Conservation (phyloP, 2,888 invertebrate species). For the Amblyjoppa proteus region DNA sequence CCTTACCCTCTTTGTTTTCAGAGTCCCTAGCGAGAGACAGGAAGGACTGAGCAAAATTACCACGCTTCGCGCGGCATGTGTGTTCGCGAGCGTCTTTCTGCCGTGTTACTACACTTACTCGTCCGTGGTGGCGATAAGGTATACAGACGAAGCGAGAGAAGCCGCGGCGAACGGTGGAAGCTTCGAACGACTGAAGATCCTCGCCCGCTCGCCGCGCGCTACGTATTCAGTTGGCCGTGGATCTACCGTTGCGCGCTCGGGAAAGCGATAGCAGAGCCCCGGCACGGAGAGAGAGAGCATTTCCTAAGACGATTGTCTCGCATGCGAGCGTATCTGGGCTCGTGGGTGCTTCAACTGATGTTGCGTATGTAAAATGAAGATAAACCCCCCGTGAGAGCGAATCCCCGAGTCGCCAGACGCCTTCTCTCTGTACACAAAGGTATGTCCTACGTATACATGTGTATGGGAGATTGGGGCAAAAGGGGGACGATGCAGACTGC, state of each 20-base stretch:
- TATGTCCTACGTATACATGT: neutral
- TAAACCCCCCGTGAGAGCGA: slow-evolving; percentile 72
- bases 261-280: slow-evolving; percentile 57
- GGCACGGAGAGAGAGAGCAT: slow-evolving; percentile 58
- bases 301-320: slow-evolving; percentile 78
- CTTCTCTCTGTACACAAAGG: slow-evolving; percentile 37
- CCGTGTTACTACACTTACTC: slow-evolving; percentile 29
- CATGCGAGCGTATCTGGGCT: slow-evolving; percentile 63
- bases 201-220: slow-evolving; percentile 16
- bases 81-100: slow-evolving; percentile 38
- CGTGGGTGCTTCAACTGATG: slow-evolving; percentile 72
- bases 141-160: slow-evolving; percentile 7
- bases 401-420: slow-evolving; percentile 63
- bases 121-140: slow-evolving; percentile 43
- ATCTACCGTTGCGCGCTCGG: slow-evolving; percentile 19
- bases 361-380: slow-evolving; percentile 78
- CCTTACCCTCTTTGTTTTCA: slow-evolving; percentile 34
- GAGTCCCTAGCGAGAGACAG: neutral
- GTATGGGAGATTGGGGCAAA: no score
- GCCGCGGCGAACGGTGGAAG: slow-evolving; percentile 19
- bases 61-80: slow-evolving; percentile 68
- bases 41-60: slow-evolving; percentile 69
- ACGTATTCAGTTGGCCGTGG: slow-evolving; percentile 46
- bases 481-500: no score
- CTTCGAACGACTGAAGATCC: slow-evolving; percentile 43